Evolutionary conservation across 64 coral and sea anemone species (phyloP), one percentile per base, ranked within the genome.

Genomic region (Dendrophyllia cribrosa): DNA sequence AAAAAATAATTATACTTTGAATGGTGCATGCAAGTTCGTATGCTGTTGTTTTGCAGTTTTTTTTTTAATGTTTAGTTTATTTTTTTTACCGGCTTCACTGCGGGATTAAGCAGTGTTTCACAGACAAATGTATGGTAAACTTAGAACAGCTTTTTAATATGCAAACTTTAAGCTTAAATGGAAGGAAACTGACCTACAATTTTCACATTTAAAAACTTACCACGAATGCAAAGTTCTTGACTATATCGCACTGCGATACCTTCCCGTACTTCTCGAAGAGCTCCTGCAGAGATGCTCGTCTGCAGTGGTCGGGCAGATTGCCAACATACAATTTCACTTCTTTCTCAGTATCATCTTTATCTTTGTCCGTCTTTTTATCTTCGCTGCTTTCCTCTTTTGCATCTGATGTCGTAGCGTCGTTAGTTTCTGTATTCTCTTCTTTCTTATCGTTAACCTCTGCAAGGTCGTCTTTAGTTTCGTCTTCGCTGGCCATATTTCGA

Each of bases 141-240:
- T 34, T 34, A 34, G 34, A 34, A 34, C 2, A 34, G 34, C 34
- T 34, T 34, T 34, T 34, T 2, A n/a, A n/a, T n/a, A 34, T 34
- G 34, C 34, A 34, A 34, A 34, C 34, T 34, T 34, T 34, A n/a
- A n/a, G n/a, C n/a, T n/a, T n/a, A 34, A 34, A 34, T 34, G 34
- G 34, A 34, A 34, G 34, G 34, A 34, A 34, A 34, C 34, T 34
- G 34, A 34, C 34, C 34, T 34, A 34, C 34, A 34, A 34, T 34
- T 34, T 34, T 34, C 34, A 34, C 34, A 1, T 34, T 34, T 34
- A 34, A 34, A 90, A 87, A 89, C 96, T 95, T 68, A 98, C 96
- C 90, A 98, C 96, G 68, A 98, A 98, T 19, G 96, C 96, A 88
- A 95, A 98, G 62, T 95, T 98, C 20, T 95, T 95, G 0, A 98